Evolutionary conservation across 2,888 invertebrate species (phyloP).

Genomic region (Argyra leucocephala): DNA sequence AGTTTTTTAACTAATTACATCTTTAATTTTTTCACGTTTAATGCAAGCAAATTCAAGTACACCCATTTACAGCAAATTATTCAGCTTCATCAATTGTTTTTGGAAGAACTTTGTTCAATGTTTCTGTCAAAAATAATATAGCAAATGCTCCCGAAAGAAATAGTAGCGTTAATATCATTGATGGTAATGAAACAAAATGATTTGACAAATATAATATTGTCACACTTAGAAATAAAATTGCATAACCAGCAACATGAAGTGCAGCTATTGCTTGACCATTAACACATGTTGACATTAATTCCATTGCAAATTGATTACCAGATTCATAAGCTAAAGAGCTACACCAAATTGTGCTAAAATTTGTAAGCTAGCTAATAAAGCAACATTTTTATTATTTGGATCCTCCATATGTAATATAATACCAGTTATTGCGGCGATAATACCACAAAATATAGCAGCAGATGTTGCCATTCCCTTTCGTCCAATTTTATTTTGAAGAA

Average conservation of each 20-base stretch:
- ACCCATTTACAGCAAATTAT: constrained; percentile 44
- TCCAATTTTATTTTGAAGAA: constrained; percentile 26
- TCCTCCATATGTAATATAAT: constrained; percentile 29
- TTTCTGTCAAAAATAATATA: constrained; percentile 47
- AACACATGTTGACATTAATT: constrained; percentile 49
- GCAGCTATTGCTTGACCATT: constrained; percentile 49
- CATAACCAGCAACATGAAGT: constrained; percentile 48
- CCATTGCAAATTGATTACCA: constrained; percentile 50
- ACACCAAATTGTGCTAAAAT: constrained; percentile 46
- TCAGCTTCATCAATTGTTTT: constrained; percentile 47
- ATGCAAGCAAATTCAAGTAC: constrained; percentile 40
- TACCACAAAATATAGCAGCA: constrained; percentile 42
- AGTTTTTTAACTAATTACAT: neutral
- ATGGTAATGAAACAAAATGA: constrained; percentile 38
- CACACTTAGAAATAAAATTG: constrained; percentile 46
- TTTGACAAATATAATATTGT: constrained; percentile 41
- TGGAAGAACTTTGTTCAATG: constrained; percentile 43
- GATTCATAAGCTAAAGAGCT: constrained; percentile 49
- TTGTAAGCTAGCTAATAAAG: constrained; percentile 37
- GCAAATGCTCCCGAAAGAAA: constrained; percentile 42
- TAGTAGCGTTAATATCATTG: constrained; percentile 42
- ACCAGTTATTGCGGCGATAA: constrained; percentile 41
- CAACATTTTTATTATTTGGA: constrained; percentile 29
- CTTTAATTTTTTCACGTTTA: neutral
- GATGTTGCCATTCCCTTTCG: constrained; percentile 45